phyloP scores from a whole-genome alignment of 2,888 invertebrate genomes.

The Callyntrura sp. region DNA sequence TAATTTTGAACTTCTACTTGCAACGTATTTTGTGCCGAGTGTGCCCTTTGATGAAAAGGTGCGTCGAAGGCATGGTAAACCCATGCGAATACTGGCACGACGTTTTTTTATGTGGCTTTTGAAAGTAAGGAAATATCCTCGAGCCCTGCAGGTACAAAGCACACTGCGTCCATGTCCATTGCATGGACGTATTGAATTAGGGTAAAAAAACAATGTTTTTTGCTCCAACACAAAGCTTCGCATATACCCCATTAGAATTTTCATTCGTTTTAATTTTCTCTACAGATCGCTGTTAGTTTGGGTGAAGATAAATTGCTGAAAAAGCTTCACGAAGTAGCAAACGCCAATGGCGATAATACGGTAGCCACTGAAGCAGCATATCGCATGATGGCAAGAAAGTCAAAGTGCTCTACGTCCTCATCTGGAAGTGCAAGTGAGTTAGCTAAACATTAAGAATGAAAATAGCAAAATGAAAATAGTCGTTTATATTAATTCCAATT shows the following conservation, averaged over 20 bases:
- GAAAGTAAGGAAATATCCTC: conserved; percentile 71
- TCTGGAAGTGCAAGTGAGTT: conserved; percentile 72
- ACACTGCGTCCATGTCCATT: too few relatives aligned
- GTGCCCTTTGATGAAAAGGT: conserved; percentile 79
- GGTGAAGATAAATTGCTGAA: conserved; percentile 80
- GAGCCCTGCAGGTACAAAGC: conserved; percentile 81
- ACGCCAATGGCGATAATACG: conserved; percentile 75
- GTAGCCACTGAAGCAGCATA: conserved; percentile 78
- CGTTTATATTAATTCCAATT: background rate
- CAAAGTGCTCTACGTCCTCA: conserved; percentile 65
- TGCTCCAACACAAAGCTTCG: too few relatives aligned
- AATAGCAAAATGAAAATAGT: too few relatives aligned
- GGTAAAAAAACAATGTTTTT: too few relatives aligned
- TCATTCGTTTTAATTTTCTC: background rate
- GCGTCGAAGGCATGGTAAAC: conserved; percentile 79
- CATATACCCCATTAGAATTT: too few relatives aligned
- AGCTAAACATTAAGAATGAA: too few relatives aligned
- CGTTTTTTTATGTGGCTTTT: conserved; percentile 83
- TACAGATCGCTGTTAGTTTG: conserved; percentile 81
- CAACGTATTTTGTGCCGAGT: conserved; percentile 81
- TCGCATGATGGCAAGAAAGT: conserved; percentile 70
- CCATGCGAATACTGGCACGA: conserved; percentile 81
- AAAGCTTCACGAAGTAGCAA: conserved; percentile 78
- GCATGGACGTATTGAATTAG: too few relatives aligned
- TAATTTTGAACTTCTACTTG: conserved; percentile 81